Base-by-base conservation (phyloP, 2,888 invertebrate genomes). In the Eledona agricola region DNA sequence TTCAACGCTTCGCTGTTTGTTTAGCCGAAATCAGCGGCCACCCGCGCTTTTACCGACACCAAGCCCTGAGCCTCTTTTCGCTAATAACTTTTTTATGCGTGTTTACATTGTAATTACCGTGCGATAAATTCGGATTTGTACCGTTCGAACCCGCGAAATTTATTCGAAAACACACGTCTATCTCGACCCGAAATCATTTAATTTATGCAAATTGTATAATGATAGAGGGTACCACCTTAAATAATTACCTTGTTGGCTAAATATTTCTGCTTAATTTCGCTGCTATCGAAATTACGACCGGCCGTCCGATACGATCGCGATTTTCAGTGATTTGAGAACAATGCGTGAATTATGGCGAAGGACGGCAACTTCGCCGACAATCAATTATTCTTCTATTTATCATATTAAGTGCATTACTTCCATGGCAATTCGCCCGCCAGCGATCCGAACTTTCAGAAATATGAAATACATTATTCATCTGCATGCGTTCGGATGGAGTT, bases 361-460 rank as follows among this genome's bases (percentile, higher is more conserved):
- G 11, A 3, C 11, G 47, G 26, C 47, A 37, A 47, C 35, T 28
- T 46, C 46, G 42, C 40, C 55, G 59, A 57, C 60, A 66, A 64
- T 67, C 67, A 67, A 66, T 67, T 65, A 66, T 66, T 65, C 64
- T 60, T 58, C 58, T 65, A 66, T 66, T 66, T 66, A 63, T 63
- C 61, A 62, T 67, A 66, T 62, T 65, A 62, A 63, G 62, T 65
- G 57, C 63, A 58, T 63, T 64, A 64, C 55, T 56, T 58, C 53
- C 51, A 55, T 55, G 54, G 57, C 57, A 57, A 51, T 58, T 51
- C 50, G 35, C 58, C 62, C 61, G 19, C 35, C 26, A 57, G 66
- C 51, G 46, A 28, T 60, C 55, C 58, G 65, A 69, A 67, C 61
- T 66, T 60, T 58, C 56, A 60, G 57, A 60, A 61, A 60, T 60